A percentile compares a stretch with the other conserved stretches of the same genome.
phyloP scores from a whole-genome alignment of 2,888 invertebrate genomes.

The Carabus problematicus region DNA sequence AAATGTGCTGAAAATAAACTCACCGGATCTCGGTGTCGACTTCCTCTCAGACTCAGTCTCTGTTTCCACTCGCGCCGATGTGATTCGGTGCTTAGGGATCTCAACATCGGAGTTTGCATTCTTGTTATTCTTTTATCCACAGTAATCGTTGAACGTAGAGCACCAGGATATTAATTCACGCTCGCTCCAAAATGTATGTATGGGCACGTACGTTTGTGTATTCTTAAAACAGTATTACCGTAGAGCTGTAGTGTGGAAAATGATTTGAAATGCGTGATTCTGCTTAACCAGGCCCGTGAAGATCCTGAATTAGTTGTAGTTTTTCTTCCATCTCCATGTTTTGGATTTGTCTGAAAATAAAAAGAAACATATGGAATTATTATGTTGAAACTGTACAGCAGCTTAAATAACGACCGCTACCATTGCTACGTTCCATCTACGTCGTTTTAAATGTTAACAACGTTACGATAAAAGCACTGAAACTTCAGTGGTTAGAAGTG shows the following conservation, averaged over 20 bases:
- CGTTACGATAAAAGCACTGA: too few relatives aligned
- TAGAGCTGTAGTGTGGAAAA: not conserved
- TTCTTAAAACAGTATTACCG: not conserved
- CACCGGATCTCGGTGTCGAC: constrained; percentile 69
- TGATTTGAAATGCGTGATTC: not conserved
- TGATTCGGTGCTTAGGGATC: constrained; percentile 72
- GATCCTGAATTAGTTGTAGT: constrained; percentile 14
- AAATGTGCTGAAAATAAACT: constrained; percentile 49
- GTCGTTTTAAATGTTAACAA: too few relatives aligned
- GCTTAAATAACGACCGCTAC: not conserved
- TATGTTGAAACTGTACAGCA: not conserved
- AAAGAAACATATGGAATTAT: constrained; percentile 6
- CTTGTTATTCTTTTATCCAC: too few relatives aligned
- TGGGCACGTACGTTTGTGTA: too few relatives aligned
- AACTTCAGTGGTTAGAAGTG: not conserved
- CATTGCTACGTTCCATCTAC: too few relatives aligned
- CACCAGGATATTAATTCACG: not conserved
- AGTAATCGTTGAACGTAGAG: constrained; percentile 3
- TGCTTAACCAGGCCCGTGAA: constrained; percentile 31
- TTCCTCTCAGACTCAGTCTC: constrained; percentile 75
- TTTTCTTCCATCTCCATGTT: constrained; percentile 32
- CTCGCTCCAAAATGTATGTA: not conserved
- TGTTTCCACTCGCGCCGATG: constrained; percentile 76
- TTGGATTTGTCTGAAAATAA: constrained; percentile 22
- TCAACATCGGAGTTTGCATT: constrained; percentile 63